Base-by-base conservation (phyloP, 2,888 invertebrate species). In the Synergus laeviventris region DNA sequence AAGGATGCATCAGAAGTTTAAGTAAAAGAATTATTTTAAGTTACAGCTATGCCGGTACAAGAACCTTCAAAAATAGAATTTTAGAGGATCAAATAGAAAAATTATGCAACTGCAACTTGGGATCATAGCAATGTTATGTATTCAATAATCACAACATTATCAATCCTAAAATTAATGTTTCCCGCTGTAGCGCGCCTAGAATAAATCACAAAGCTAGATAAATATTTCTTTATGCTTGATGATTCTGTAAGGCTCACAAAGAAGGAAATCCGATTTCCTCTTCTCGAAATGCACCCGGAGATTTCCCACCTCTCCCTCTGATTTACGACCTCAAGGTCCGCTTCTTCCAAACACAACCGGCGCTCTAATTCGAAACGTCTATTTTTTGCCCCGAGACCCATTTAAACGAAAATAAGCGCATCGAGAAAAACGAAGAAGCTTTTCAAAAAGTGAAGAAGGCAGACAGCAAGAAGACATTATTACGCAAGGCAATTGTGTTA, bases 401-500 rank as follows among this genome's bases (percentile, higher is more conserved):
- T 60, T 60, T 31, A 38, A 74, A 39, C 45, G 59, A 61, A 66
- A 75, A 64, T 39, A 49, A 70, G 54, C 54, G 74, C 18, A 24
- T 16, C 66, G 8, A 5, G n/a, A 24, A 49, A 66, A 66, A 45
- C 2, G 49, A 16, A 64, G 61, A 42, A 31, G 45, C 36, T 31
- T 59, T 59, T 59, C 21, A 73, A 81, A 80, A 82, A 79, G 76
- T 75, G 64, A 56, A 54, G 74, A 54, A 66, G 75, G 75, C 64
- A 73, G 39, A 24, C 61, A 24, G 14, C 61, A 24, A 5, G 16
- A 45, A 24, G 49, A 49, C 70, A 49, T 49, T 70, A 74, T 88
- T 88, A 88, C 82, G 87, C 86, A 85, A 87, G 86, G 87, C 85
- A 82, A 86, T 84, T 86, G 83, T 78, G 74, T 83, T 70, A 54